Evolutionary conservation across 2,797 vertebrate genomes (phyloP), one percentile per base, ranked within the genome.

Genomic region (Taenioides sp.): DNA sequence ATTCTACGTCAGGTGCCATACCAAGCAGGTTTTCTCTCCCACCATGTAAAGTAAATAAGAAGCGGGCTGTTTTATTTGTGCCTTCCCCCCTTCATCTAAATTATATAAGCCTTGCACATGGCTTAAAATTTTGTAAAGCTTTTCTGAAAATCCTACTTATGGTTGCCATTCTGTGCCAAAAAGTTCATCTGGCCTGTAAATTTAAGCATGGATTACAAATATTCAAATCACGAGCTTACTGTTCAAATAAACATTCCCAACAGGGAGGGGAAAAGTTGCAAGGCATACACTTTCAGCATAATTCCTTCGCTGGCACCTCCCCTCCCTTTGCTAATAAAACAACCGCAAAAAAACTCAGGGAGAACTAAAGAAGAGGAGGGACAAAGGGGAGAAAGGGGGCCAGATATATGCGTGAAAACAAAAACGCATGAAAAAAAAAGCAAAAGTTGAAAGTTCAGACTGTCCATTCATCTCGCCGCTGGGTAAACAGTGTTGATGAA

Each of bases 181-280:
- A 95, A 94, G 93, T 94, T 95, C 94, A 95, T 94, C 94, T 95
- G 94, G 94, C 92, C 93, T 95, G 93, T 95, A 95, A 95, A 95
- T 95, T 94, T 95, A 94, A 95, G 93, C 93, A 94, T 92, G 94
- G 94, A 95, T 95, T 94, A 95, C 94, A 95, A 94, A 94, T 95
- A 95, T 95, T 94, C 94, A 95, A 95, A 95, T 95, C 93, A 94
- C 93, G 93, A 94, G 94, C 94, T 95, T 95, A 95, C 94, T 95
- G 94, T 95, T 95, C 93, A 95, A 95, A 95, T 95, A 95, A 95
- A 95, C 94, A 94, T 94, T 94, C 94, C 93, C 92, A 94, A 93
- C 90, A 86, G 90, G 89, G 93, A 90, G 91, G 86, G 87, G 85
- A 88, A 93, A 94, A 94, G 93, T 95, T 94, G 92, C 93, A 94